Evolutionary conservation across 2,113 vertebrate genomes (phyloP), one percentile per base, ranked within the genome.

Genomic region (Nothocercus julius): DNA sequence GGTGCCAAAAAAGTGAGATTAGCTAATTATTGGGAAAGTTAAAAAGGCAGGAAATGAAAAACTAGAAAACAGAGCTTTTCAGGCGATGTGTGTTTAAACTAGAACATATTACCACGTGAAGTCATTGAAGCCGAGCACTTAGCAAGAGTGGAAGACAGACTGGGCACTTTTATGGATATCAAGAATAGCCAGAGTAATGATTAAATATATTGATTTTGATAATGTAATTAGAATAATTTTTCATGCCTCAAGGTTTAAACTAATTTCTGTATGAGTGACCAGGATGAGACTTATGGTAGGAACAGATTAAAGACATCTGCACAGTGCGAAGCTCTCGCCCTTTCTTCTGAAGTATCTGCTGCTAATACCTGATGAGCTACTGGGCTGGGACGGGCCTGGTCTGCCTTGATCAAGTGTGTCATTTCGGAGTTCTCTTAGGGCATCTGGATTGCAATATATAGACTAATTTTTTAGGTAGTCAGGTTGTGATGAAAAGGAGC

Each of bases 161-260:
- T 8, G 49, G 87, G 27, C 30, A 16, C 34, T 51, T 20, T 7
- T 13, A 3, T 36, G 62, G 75, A 3, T 76, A 76, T 45, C 70
- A 42, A 63, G 66, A 69, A 38, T n/a, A 80, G 15, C 40, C 91
- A 85, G 36, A 75, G 61, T 7, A 36, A 59, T 78, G 85, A 85
- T 63, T 74, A 61, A 75, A 67, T 81, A 5, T 44, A 82, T 58
- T 78, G 30, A 49, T 78, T 58, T 82, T 32, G 61, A 19, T 77
- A 58, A 82, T 27, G 66, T 32, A 82, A 80, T 95, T 87, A 63
- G 72, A 93, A 81, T 59, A 90, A 93, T 87, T 91, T 87, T 85
- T 92, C 63, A 77, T 82, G 94, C 84, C 87, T 92, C 75, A 45
- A 28, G 62, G 82, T 32, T 93, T 87, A 77, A 82, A 77, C 40